Evolutionary conservation across 1,140 invertebrate species (phyloP).

Genomic region (Pogonognathellus flavescens): DNA sequence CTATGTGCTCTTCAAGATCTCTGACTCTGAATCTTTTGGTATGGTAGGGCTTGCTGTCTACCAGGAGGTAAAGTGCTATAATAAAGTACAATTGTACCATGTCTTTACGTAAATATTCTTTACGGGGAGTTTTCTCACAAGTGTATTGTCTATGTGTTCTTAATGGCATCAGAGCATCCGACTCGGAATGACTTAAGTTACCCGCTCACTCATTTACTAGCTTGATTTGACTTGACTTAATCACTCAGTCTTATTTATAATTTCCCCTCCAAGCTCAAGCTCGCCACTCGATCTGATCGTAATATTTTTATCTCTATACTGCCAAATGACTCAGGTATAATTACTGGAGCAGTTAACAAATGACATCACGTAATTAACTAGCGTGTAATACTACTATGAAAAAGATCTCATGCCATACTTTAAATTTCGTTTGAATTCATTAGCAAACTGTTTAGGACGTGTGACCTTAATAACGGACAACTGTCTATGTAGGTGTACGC

Average conservation of each 20-base stretch:
- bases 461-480: too few species aligned
- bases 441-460: too few species aligned
- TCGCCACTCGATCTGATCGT: not conserved
- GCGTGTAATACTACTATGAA: not conserved
- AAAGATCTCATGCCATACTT: not conserved
- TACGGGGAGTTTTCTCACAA: too few species aligned
- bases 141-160: too few species aligned
- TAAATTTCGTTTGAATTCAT: too few species aligned
- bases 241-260: constrained; percentile 22
- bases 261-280: not conserved
- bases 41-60: not conserved
- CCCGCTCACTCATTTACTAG: constrained; percentile 23
- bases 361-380: not conserved
- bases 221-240: constrained; percentile 25
- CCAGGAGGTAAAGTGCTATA: not conserved
- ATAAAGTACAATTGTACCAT: too few species aligned
- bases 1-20: too few species aligned
- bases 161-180: not conserved
- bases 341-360: not conserved
- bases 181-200: not conserved
- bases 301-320: not conserved
- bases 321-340: not conserved
- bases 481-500: too few species aligned
- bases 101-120: too few species aligned
- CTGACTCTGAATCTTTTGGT: not conserved